A percentile compares a stretch with the other conserved stretches of the same genome.
Conservation (phyloP, 2,113 vertebrate genomes). For the Climacteris rufus region DNA sequence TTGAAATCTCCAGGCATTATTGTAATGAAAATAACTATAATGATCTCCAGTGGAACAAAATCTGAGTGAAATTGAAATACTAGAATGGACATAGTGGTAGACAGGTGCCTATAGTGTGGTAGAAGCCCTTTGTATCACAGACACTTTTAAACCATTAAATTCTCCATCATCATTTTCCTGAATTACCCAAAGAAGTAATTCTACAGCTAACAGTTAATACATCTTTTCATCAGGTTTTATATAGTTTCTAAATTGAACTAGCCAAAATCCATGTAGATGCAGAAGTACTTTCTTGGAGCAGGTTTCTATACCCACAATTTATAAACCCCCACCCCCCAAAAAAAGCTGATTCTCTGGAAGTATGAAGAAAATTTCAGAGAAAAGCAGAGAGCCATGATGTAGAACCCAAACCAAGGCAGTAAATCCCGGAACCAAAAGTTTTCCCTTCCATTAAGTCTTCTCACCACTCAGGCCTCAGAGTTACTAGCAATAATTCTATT, state of each 20-base stretch:
- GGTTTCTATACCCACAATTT: neutral
- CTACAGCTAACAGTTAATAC: neutral
- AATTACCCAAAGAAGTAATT: neutral
- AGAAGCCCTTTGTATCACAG: neutral
- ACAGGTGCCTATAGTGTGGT: neutral
- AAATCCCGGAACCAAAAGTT: neutral
- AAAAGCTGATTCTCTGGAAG: neutral
- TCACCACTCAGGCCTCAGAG: neutral
- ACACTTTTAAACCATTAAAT: neutral
- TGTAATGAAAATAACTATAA: constrained; percentile 16
- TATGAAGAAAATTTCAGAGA: neutral
- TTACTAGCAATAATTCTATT: neutral
- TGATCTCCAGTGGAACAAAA: neutral
- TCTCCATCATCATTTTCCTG: neutral
- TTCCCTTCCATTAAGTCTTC: neutral
- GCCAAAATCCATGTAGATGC: neutral
- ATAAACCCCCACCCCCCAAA: fast-evolving
- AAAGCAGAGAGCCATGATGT: neutral
- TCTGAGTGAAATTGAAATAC: neutral
- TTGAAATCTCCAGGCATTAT: neutral
- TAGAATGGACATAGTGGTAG: neutral
- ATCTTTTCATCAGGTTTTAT: neutral
- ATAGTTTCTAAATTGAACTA: neutral
- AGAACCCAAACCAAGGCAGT: neutral
- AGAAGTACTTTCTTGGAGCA: neutral